These are phyloP conservation scores for Sericinus montela DNA, from an alignment of 2,888 invertebrate species.

Conservation along the genomic window DNA sequence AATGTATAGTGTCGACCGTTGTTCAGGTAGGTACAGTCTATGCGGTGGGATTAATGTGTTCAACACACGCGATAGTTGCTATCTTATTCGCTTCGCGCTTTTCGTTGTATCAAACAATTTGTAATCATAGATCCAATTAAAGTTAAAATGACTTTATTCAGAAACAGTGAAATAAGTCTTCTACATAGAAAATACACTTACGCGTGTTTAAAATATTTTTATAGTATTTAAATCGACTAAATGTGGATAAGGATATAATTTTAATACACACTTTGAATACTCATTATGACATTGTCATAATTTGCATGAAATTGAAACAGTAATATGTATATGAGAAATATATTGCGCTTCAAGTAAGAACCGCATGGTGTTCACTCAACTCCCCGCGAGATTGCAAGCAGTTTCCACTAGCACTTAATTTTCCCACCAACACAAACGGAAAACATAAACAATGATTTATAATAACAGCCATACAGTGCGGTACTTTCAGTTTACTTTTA, in stretches of 20 bases:
- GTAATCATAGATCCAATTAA: constrained; percentile 55
- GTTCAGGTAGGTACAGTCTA: constrained; percentile 27
- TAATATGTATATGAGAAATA: constrained; percentile 22
- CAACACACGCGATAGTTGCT: constrained; percentile 56
- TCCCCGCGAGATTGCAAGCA: constrained; percentile 58
- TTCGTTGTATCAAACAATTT: constrained; percentile 72
- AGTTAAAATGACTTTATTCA: constrained; percentile 25
- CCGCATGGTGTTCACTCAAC: constrained; percentile 49
- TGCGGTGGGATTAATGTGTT: constrained; percentile 56
- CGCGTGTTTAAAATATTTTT: no score
- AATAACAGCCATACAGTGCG: constrained; percentile 75
- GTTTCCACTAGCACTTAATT: constrained; percentile 73
- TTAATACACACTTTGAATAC: no score
- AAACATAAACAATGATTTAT: constrained; percentile 81
- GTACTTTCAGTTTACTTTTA: constrained; percentile 79
- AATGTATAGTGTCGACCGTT: constrained; percentile 28
- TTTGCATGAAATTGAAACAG: constrained; percentile 18
- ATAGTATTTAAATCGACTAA: no score
- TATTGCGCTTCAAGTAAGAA: constrained; percentile 43
- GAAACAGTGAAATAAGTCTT: constrained; percentile 4
- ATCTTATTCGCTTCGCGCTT: constrained; percentile 68
- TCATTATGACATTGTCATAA: no score
- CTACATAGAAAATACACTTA: not conserved
- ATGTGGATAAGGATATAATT: no score
- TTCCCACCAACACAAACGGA: constrained; percentile 73